Percentiles rank a stretch among this genome's conserved stretches.
These are phyloP conservation scores for Drosophila anceps DNA, from an alignment of 2,888 invertebrate species.

Conservation along the genomic window DNA sequence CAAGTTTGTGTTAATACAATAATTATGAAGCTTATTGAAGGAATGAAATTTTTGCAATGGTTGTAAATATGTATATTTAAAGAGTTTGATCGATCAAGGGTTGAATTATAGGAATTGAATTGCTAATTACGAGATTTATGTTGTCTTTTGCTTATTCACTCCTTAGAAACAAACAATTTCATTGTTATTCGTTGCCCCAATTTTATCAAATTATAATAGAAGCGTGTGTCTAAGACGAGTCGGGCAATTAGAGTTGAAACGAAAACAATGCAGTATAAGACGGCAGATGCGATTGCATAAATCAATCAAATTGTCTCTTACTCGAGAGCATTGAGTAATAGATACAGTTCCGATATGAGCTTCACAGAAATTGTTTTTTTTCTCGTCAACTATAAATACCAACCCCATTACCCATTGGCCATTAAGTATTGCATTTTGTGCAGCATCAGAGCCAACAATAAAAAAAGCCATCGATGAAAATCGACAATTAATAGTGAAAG, in stretches of 20 bases:
- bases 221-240: conserved; percentile 18
- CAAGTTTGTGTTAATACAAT: neutral
- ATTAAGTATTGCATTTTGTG: conserved; percentile 73
- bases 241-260: conserved; percentile 44
- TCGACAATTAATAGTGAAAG: conserved; percentile 82
- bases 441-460: conserved; percentile 51
- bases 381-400: conserved; percentile 78
- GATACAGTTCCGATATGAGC: conserved; percentile 82
- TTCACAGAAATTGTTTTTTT: conserved; percentile 65
- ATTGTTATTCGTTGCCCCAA: conserved; percentile 15
- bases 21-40: neutral
- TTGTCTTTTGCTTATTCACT: neutral
- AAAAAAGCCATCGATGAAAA: conserved; percentile 71
- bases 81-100: neutral
- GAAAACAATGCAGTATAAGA: conserved; percentile 57
- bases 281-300: conserved; percentile 67
- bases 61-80: neutral
- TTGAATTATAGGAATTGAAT: neutral
- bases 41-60: neutral
- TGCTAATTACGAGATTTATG: neutral
- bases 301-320: conserved; percentile 81
- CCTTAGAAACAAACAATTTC: no score
- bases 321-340: conserved; percentile 76
- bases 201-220: conserved; percentile 27
- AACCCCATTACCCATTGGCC: conserved; percentile 80